Base-by-base conservation (phyloP, 2,113 vertebrate species). In the Mugil cephalus region DNA sequence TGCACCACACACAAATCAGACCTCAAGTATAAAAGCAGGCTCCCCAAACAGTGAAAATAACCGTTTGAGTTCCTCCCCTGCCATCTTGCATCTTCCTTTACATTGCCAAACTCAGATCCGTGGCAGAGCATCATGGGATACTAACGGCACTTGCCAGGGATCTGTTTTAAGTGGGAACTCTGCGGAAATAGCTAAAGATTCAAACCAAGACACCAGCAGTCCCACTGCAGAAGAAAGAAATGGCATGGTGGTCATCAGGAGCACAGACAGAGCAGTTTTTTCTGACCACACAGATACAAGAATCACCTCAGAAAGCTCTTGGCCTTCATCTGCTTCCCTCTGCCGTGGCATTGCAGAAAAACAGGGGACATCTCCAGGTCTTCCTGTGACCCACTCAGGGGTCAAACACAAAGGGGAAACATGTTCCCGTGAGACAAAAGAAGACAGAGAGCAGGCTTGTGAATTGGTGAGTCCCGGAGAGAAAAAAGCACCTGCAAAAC, bases 21-120 rank as follows among this genome's bases (percentile, higher is more conserved):
- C 78, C 69, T 91, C 83, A 18, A 81, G 80, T 74, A 60, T 39
- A 13, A 87, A 86, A 42, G 43, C 74, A 19, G 73, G 70, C 43
- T 63, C 77, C 50, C 52, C 77, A 62, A 77, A 89, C 61, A 30
- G 60, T 77, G 74, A 87, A 79, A 86, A 75, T 70, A 78, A 83
- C 19, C 30, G 74, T 74, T 80, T 87, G 74, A 74, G 83, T 61
- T 89, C 92, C 13, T 88, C 91, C 68, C 91, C 94, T 21, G 89
- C 92, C 59, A 86, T 91, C 42, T 83, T 93, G 66, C 90, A 92
- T 69, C 88, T 92, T 76, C 84, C 91, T 72, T 87, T 91, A 21
- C 84, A 90, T 79, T 91, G 87, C 85, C 93, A 94, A 90, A 92
- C 83, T 13, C 90, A 92, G 81, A 85, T 91, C 7, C 77, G 50